These are phyloP conservation scores for Characodon lateralis DNA, from an alignment of 2,797 vertebrate species.

Conservation along the genomic window DNA sequence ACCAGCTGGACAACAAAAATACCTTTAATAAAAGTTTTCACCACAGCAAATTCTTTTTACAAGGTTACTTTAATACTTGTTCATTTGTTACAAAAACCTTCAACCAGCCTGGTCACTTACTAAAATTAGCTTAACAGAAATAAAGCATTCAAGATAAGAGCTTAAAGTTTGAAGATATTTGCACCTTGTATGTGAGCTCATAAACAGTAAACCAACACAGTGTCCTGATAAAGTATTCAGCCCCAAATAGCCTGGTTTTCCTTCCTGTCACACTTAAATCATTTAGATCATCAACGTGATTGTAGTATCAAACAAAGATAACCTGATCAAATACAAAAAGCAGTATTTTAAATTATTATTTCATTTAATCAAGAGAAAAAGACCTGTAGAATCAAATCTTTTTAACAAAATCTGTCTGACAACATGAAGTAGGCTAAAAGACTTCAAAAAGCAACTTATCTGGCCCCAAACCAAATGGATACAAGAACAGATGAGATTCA, in stretches of 20 bases:
- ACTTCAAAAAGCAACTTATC: background rate
- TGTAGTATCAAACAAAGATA: background rate
- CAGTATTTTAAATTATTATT: no score
- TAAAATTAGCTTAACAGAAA: background rate
- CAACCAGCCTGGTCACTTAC: conserved; percentile 5
- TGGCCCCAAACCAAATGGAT: background rate
- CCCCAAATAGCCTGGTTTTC: background rate
- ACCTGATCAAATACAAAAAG: background rate
- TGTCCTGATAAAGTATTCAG: background rate
- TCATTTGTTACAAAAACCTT: conserved; percentile 26
- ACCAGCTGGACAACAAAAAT: conserved; percentile 31
- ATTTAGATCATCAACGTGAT: background rate
- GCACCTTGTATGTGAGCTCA: background rate
- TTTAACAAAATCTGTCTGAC: background rate
- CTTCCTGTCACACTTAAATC: background rate
- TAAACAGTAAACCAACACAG: conserved; percentile 5
- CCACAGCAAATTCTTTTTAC: background rate
- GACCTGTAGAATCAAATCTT: background rate
- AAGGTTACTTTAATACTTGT: conserved; percentile 4
- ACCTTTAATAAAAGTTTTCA: conserved; percentile 52
- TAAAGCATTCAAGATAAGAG: background rate
- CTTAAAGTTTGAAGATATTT: conserved; percentile 8
- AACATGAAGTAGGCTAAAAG: no score
- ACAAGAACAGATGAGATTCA: no score
- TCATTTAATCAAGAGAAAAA: no score